phyloP scores from a whole-genome alignment of 2,113 vertebrate species.

The Aix galericulata region DNA sequence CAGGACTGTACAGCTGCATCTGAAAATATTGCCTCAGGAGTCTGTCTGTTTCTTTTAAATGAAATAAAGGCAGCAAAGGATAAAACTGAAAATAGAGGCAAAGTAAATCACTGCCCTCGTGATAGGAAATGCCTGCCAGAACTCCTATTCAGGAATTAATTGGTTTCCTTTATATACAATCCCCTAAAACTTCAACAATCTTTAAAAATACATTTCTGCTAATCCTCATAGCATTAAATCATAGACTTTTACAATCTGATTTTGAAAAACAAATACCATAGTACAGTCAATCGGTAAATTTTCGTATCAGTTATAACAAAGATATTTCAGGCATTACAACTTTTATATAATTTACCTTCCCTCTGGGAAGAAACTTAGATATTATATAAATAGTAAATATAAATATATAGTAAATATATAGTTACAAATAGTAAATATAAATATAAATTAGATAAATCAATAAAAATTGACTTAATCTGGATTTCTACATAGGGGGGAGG shows the following conservation, averaged over 20 bases:
- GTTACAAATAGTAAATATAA: too few relatives aligned
- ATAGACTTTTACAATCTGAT: not conserved
- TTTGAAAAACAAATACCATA: not conserved
- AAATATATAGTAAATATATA: too few relatives aligned
- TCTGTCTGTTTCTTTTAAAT: constrained; percentile 37
- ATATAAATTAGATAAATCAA: too few relatives aligned
- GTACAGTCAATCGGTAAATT: not conserved
- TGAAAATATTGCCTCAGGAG: constrained; percentile 40
- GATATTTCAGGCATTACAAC: not conserved
- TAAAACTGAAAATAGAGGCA: constrained; percentile 22
- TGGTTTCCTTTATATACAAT: not conserved
- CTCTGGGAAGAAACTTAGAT: not conserved
- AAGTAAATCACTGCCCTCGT: not conserved
- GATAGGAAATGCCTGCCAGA: constrained; percentile 16
- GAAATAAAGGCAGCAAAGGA: constrained; percentile 32
- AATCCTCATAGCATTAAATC: not conserved
- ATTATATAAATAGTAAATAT: too few relatives aligned
- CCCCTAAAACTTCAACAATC: not conserved
- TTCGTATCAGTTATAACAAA: not conserved
- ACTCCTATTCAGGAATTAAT: not conserved
- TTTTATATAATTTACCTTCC: not conserved
- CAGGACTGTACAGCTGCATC: not conserved
- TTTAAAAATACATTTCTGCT: not conserved
- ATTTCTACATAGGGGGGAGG: not conserved
- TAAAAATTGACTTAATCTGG: not conserved